Percentiles rank a stretch among this genome's conserved stretches.
Conservation (phyloP, 2,113 vertebrate species). For the Triplophysa tibetana region DNA sequence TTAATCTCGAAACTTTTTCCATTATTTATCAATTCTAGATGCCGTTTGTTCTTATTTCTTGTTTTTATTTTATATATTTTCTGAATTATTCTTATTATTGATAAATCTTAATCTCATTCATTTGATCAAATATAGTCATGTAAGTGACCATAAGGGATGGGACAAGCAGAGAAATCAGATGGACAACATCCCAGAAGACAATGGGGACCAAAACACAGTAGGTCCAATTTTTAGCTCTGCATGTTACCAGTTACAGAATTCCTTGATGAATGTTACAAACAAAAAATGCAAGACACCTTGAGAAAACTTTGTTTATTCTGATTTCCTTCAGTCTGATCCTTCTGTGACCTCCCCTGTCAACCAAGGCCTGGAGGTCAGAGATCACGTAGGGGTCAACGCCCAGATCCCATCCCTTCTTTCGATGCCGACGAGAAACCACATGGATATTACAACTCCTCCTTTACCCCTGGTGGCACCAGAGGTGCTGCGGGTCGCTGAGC, state of each 20-base stretch:
- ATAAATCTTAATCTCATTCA: neutral
- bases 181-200: conserved; percentile 73
- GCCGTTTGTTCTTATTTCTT: neutral
- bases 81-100: too few species aligned
- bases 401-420: conserved; percentile 93
- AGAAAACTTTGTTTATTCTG: neutral
- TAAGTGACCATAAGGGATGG: conserved; percentile 86
- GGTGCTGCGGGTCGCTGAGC: conserved; percentile 92
- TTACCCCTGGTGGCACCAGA: conserved; percentile 88
- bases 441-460: conserved; percentile 95
- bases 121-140: conserved; percentile 75
- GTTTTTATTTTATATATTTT: neutral
- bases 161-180: conserved; percentile 81
- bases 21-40: neutral
- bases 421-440: conserved; percentile 96
- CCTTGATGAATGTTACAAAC: neutral
- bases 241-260: neutral
- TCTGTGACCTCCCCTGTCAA: conserved; percentile 77
- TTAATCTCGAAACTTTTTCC: too few species aligned
- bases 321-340: conserved; percentile 75
- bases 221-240: conserved; percentile 42
- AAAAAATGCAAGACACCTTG: neutral
- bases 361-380: conserved; percentile 76
- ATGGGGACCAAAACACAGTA: conserved; percentile 88
- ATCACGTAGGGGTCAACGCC: conserved; percentile 75